phyloP scores from a whole-genome alignment of 1,140 invertebrate genomes.

The Drosophila jambulina region DNA sequence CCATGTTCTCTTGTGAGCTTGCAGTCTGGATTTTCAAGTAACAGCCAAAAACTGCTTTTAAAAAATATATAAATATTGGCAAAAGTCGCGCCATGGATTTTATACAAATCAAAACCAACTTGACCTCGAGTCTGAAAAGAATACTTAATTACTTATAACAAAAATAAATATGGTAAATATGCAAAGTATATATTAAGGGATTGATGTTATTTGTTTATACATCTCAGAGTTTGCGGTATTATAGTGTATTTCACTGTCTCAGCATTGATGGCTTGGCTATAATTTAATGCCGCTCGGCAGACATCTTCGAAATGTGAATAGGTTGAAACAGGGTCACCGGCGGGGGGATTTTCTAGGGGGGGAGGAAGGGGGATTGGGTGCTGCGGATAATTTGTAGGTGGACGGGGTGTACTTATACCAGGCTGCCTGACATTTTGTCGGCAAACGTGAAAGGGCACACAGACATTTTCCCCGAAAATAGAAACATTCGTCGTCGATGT shows the following conservation, averaged over 20 bases:
- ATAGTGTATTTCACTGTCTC: conserved; percentile 12
- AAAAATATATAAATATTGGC: not conserved
- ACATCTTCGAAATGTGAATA: conserved; percentile 70
- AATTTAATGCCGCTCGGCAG: conserved; percentile 62
- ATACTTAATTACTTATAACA: no score
- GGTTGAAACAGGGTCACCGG: conserved; percentile 59
- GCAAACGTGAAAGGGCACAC: conserved; percentile 51
- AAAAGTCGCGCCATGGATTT: no score
- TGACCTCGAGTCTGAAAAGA: no score
- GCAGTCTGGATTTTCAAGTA: not conserved
- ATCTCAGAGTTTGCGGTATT: not conserved
- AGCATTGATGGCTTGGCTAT: conserved; percentile 40
- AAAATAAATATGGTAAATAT: no score
- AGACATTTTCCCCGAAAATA: conserved; percentile 27
- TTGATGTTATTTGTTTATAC: not conserved
- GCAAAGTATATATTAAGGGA: not conserved
- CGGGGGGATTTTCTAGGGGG: not conserved
- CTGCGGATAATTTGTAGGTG: conserved; percentile 20
- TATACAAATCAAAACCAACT: no score
- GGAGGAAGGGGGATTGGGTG: not conserved
- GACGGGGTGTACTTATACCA: conserved; percentile 4
- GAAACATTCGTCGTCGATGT: conserved; percentile 29
- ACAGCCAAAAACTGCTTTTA: not conserved
- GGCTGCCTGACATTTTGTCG: conserved; percentile 33
- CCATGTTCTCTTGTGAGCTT: not conserved